These are phyloP conservation scores for Glyptemys insculpta DNA, from an alignment of 2,797 vertebrate genomes.

Conservation along the genomic window DNA sequence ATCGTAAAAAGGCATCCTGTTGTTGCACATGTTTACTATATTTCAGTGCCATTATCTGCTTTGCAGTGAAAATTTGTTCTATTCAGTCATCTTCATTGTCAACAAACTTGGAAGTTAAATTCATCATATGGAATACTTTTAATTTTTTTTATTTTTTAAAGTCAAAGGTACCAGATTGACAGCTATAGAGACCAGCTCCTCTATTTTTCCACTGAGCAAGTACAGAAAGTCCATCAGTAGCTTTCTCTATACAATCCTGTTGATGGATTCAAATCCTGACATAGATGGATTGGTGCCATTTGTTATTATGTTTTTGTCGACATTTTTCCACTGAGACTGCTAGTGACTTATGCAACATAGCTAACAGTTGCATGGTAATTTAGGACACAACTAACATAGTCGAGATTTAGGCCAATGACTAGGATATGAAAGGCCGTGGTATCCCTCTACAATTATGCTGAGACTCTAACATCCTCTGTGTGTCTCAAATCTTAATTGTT, in stretches of 20 bases:
- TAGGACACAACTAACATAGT: accelerated
- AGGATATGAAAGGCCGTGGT: background rate
- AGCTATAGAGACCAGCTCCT: background rate
- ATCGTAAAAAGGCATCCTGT: background rate
- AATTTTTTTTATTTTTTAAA: background rate
- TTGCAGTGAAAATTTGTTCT: background rate
- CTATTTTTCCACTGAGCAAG: background rate
- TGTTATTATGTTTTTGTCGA: too few species aligned
- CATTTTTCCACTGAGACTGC: background rate
- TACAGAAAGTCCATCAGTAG: background rate
- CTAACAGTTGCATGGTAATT: background rate
- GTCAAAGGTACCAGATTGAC: background rate
- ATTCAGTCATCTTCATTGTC: background rate
- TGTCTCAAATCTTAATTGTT: background rate
- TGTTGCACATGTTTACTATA: background rate
- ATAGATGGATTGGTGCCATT: background rate
- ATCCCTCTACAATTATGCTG: accelerated
- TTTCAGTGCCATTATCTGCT: background rate
- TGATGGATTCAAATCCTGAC: background rate
- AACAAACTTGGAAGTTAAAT: background rate
- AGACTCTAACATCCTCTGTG: background rate
- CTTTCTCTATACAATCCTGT: background rate
- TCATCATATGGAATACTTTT: background rate
- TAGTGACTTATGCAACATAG: accelerated
- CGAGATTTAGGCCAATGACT: background rate